These are phyloP conservation scores for Nesometra sesokonis DNA, from an alignment of 35 echinoderm and acorn worm genomes.

Conservation along the genomic window DNA sequence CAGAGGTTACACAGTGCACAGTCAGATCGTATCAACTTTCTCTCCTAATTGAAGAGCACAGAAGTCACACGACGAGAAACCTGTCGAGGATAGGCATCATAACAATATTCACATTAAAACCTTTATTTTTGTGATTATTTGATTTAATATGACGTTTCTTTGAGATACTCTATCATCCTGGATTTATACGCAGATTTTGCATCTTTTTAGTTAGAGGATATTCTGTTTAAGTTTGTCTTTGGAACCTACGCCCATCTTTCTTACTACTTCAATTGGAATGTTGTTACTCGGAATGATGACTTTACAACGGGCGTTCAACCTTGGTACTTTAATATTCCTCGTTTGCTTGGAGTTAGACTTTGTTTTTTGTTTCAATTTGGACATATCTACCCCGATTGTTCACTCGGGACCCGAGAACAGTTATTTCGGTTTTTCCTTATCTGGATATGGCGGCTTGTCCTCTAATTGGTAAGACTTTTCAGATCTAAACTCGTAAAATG, in stretches of 20 bases:
- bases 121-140: no score
- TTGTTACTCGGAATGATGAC: background rate
- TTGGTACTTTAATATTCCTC: background rate
- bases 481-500: no score
- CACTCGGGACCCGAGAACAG: background rate
- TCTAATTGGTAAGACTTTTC: background rate
- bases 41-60: background rate
- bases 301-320: background rate
- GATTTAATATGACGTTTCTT: no score
- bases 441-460: background rate
- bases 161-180: background rate
- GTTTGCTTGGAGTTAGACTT: background rate
- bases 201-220: background rate
- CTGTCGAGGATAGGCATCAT: background rate
- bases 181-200: background rate
- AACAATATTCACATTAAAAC: background rate
- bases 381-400: background rate
- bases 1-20: background rate
- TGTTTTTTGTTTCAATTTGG: background rate
- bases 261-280: background rate
- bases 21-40: background rate
- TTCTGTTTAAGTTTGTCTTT: no score
- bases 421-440: background rate
- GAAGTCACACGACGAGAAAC: background rate
- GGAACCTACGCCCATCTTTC: background rate